Evolutionary conservation across 2,113 vertebrate genomes (phyloP), one percentile per base, ranked within the genome.

Genomic region (Tachysurus fulvidraco): DNA sequence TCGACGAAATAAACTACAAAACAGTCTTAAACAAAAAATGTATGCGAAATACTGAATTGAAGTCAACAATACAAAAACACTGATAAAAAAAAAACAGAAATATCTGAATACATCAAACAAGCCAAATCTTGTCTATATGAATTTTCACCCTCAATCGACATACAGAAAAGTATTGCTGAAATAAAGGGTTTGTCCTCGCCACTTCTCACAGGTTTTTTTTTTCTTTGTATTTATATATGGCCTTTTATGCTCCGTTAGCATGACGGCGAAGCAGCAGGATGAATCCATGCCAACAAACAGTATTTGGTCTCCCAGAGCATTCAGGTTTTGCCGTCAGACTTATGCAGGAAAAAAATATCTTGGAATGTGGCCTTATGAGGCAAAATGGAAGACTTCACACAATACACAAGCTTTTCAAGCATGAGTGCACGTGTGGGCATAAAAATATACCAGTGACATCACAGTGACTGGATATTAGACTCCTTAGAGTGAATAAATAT

Each of bases 281-380:
- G 52, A 93, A 84, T 88, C 83, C 88, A 91, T 90, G 90, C 89
- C 92, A 92, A 91, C 91, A 91, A 91, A 95, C 94, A 95, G 94
- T 94, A 94, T 93, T 94, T 94, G 94, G 95, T 95, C 95, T 94
- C 91, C 86, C 80, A 78, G 83, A 86, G 83, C 87, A 88, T 85
- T 87, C 64, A 65, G 54, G 44, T 65, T 88, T 73, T 83, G 76
- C 74, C 86, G 83, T 67, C 83, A 81, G 25, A 73, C 19, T n/a
- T 23, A 25, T 81, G 77, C 79, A 89, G 76, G 89, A 41, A 55
- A 60, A 77, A 8, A 41, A 36, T 54, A n/a, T 52, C 36, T 65
- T 73, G 86, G 89, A 89, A 88, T 89, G 86, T 89, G 89, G 74
- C 86, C 82, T 59, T 87, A 87, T 25, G 60, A 82, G 64, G 59